Evolutionary conservation across 2,888 invertebrate species (phyloP), one percentile per base, ranked within the genome.

Genomic region (Drosophila paucipuncta): DNA sequence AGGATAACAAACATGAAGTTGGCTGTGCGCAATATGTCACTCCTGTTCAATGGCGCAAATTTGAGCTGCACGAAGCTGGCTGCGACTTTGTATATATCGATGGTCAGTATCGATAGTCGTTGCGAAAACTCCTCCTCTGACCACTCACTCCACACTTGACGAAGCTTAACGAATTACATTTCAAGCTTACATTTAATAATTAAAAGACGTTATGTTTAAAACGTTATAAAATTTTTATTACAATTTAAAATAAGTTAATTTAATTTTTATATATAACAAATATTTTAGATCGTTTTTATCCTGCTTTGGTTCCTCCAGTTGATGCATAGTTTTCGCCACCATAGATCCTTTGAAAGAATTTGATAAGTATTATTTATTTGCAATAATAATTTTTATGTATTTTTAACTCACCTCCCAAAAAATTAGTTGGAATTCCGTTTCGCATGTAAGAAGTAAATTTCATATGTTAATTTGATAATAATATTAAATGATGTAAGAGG

Each of bases 161-260:
- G 25, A 59, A 49, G 4, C 22, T 35, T 18, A 22, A 22, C 43
- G 16, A 57, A 22, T 41, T 18, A 13, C 0, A 9, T n/a, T 33
- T 31, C 18, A 10, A 22, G 7, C 10, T 37, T 4, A 22, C n/a
- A 41, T 10, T 16, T 0, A 11, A 41, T 10, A 3, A 31, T 31
- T 31, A 16, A 43, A 33, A 43, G 25, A n/a, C 57, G 33, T n/a
- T 28, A 2, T 13, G 9, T 4, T 43, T 58, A n/a, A 25, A 28
- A 57, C 62, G 41, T 62, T 62, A 62, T 55, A 62, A 62, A 31
- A 33, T 13, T n/a, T 62, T 57, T 43, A 62, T 62, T 57, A 28
- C 4, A 57, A 18, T 13, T 0, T 41, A 18, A 1, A 18, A n/a
- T 7, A 25, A 5, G 4, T 18, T 39, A 7, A 5, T 18, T 11